Evolutionary conservation across 1,140 invertebrate species (phyloP).

Genomic region (Conus ventricosus): DNA sequence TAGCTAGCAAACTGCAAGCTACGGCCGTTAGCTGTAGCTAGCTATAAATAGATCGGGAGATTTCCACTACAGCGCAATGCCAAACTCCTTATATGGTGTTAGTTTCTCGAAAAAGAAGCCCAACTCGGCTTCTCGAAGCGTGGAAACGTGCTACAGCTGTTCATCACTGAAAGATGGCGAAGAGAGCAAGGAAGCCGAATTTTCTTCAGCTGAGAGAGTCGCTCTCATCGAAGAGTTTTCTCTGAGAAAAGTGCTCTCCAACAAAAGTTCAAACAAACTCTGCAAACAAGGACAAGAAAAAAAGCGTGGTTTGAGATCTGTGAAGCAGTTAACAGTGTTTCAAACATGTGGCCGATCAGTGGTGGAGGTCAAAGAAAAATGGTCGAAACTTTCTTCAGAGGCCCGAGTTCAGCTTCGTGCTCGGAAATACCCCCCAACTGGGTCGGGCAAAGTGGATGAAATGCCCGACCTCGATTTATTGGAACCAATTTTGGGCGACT

Average conservation of each 20-base stretch:
- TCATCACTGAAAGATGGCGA: neutral
- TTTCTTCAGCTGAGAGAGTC: neutral
- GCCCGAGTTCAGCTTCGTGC: too few species aligned
- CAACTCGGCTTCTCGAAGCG: neutral
- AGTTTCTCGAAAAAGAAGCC: neutral
- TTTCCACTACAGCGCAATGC: neutral
- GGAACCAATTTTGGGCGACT: too few species aligned
- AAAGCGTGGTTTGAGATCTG: neutral
- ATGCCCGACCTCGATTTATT: too few species aligned
- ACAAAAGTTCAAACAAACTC: neutral
- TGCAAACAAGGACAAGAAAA: neutral
- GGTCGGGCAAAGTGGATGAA: too few species aligned
- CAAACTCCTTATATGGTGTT: conserved; percentile 1
- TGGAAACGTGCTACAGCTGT: neutral
- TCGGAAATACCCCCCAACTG: too few species aligned
- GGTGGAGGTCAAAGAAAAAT: too few species aligned
- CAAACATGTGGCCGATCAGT: neutral
- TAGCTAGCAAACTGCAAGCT: too few species aligned
- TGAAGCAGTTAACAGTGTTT: neutral
- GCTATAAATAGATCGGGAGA: too few species aligned
- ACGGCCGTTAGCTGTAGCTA: too few species aligned
- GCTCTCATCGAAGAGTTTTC: conserved; percentile 3
- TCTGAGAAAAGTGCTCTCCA: neutral
- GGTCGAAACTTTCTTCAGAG: too few species aligned
- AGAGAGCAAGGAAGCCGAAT: neutral